Conservation (phyloP, 2,113 vertebrate species). For the Rhinolophus sinicus region DNA sequence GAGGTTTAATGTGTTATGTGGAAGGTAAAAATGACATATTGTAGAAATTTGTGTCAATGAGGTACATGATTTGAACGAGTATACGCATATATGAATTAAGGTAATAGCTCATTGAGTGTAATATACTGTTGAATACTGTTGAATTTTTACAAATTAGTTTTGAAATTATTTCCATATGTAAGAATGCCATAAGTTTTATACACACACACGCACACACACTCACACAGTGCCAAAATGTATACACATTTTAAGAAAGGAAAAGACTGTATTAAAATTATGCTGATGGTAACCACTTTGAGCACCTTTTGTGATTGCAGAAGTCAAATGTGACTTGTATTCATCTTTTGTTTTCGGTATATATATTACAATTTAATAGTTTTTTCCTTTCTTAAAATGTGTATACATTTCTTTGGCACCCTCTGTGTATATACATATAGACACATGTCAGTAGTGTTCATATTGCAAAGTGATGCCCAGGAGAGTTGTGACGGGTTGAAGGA, state of each 20-base stretch:
- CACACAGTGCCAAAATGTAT: no score
- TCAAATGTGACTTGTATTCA: no score
- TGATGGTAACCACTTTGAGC: no score
- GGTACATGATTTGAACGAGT: neutral
- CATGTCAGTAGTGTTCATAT: neutral
- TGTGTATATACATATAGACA: neutral
- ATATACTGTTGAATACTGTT: neutral
- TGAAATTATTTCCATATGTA: conserved; percentile 25
- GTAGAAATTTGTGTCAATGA: conserved; percentile 6
- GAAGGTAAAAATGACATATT: neutral
- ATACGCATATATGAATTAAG: neutral
- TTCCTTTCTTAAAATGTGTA: no score
- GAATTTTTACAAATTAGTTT: conserved; percentile 23
- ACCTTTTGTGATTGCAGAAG: no score
- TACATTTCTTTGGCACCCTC: no score
- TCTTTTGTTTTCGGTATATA: no score
- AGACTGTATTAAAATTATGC: no score
- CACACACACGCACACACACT: no score
- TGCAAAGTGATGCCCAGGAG: neutral
- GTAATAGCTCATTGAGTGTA: conserved; percentile 17
- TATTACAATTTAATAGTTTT: no score
- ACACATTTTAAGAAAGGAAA: no score
- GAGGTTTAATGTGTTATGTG: neutral
- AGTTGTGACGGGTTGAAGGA: conserved; percentile 20
- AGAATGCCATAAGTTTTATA: neutral